These are phyloP conservation scores for Drosophila takahashii DNA, from an alignment of 1,140 invertebrate genomes.

Conservation along the genomic window DNA sequence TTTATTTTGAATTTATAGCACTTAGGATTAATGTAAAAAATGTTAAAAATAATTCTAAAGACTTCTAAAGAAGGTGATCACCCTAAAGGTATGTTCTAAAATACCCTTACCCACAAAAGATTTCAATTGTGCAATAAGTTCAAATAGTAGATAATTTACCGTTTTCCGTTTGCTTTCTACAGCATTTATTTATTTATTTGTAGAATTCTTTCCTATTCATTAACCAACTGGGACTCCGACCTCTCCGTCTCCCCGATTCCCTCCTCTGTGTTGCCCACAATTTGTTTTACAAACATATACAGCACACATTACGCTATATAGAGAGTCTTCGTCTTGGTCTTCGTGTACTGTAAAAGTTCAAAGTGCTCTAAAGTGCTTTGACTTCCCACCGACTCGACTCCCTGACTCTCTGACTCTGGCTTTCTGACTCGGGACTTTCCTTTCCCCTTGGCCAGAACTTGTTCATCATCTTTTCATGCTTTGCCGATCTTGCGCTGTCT, in stretches of 20 bases:
- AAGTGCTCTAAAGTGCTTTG: slow-evolving; percentile 79
- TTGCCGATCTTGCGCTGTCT: slow-evolving; percentile 32
- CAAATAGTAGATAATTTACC: slow-evolving; percentile 25
- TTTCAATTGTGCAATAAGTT: slow-evolving; percentile 22
- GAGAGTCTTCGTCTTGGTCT: slow-evolving; percentile 1
- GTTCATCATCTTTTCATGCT: slow-evolving; percentile 54
- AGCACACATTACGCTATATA: slow-evolving; percentile 20
- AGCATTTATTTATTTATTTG: slow-evolving; percentile 37
- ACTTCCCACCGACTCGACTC: slow-evolving; percentile 50
- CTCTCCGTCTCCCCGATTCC: background rate
- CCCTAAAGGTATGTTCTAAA: no score
- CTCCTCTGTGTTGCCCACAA: slow-evolving; percentile 15
- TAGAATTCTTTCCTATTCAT: slow-evolving; percentile 54
- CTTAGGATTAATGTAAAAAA: no score
- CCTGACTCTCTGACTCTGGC: slow-evolving; percentile 16
- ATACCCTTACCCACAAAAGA: background rate
- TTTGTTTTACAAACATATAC: slow-evolving; percentile 28
- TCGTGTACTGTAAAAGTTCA: slow-evolving; percentile 50
- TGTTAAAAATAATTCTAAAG: no score
- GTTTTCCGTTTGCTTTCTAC: slow-evolving; percentile 21
- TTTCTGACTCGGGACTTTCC: slow-evolving; percentile 27
- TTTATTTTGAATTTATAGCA: no score
- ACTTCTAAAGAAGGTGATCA: background rate
- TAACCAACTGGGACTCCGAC: slow-evolving; percentile 40
- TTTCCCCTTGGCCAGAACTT: slow-evolving; percentile 33